Evolutionary conservation across 1,140 invertebrate genomes (phyloP), one percentile per base, ranked within the genome.

Genomic region (Oryzaephilus surinamensis): DNA sequence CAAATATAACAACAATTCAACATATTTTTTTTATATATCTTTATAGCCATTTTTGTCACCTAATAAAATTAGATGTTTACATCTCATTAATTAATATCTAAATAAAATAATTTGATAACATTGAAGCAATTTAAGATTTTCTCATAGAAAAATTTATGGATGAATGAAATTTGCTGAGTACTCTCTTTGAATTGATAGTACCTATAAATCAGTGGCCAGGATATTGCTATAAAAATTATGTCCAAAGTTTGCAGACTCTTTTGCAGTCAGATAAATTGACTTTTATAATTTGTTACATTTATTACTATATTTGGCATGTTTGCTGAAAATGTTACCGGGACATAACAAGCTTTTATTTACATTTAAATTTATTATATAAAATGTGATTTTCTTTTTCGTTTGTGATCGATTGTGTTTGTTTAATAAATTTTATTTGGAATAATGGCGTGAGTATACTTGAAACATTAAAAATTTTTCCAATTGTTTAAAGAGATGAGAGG

Each of bases 181-280:
- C 51, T 55, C 52, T 50, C 39, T 45, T 51, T 45, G 46, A 55
- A 55, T 53, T 51, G 51, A 55, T 55, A 55, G 53, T 55, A 37
- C 13, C 29, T 45, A 55, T 55, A 55, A 55, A 55, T 55, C 53
- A 55, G 50, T 39, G 45, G 46, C 36, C 45, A 51, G 53, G 53
- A 53, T 55, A 55, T 55, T 46, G 51, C 51, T 45, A 46, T 51
- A 53, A 49, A 55, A 55, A 53, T 55, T 55, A 55, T 55, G 53
- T 53, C 43, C 46, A 43, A 55, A 55, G 48, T 55, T 55, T 53
- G 46, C 53, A 43, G 51, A 48, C 46, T 55, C 53, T 52, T 55
- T 53, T 51, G 37, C 45, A 48, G 51, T 49, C 53, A 47, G 45
- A 55, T 50, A 55, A 55, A 55, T 53, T 55, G 51, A 45, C 35